Percentiles rank a stretch among this genome's conserved stretches.
Conservation (phyloP, 2,888 invertebrate species). For the Callinectes sapidus region DNA sequence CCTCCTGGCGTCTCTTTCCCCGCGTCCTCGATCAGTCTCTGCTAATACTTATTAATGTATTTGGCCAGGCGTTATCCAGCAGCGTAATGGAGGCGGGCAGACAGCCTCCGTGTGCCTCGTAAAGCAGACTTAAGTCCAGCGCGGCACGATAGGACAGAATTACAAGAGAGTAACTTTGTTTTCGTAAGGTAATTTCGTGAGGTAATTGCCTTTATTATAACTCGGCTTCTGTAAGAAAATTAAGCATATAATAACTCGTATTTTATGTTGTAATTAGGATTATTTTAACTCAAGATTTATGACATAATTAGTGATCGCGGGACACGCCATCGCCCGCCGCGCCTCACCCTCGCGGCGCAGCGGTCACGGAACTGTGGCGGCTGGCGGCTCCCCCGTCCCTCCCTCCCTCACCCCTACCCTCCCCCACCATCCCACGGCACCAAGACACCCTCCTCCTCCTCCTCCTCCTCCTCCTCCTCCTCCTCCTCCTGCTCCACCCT, state of each 20-base stretch:
- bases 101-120: conserved; percentile 20
- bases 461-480: not conserved
- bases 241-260: conserved; percentile 66
- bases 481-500: not conserved
- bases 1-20: not conserved
- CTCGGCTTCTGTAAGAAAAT: conserved; percentile 66
- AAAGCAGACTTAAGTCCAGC: conserved; percentile 49
- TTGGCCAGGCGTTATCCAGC: conserved; percentile 46
- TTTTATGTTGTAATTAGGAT: conserved; percentile 62
- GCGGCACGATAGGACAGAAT: conserved; percentile 43
- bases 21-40: conserved; percentile 27
- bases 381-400: not conserved
- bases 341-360: not conserved
- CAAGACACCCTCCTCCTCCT: not conserved
- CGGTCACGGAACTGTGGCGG: not conserved
- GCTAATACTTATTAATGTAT: conserved; percentile 53
- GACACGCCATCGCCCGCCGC: conserved; percentile 51
- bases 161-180: conserved; percentile 62
- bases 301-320: conserved; percentile 57
- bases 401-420: not conserved
- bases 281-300: conserved; percentile 62
- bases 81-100: conserved; percentile 18
- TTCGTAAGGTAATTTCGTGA: conserved; percentile 42
- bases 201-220: conserved; percentile 63
- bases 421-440: not conserved